These are phyloP conservation scores for Dicaeum eximium DNA, from an alignment of 2,113 vertebrate species.

Conservation along the genomic window DNA sequence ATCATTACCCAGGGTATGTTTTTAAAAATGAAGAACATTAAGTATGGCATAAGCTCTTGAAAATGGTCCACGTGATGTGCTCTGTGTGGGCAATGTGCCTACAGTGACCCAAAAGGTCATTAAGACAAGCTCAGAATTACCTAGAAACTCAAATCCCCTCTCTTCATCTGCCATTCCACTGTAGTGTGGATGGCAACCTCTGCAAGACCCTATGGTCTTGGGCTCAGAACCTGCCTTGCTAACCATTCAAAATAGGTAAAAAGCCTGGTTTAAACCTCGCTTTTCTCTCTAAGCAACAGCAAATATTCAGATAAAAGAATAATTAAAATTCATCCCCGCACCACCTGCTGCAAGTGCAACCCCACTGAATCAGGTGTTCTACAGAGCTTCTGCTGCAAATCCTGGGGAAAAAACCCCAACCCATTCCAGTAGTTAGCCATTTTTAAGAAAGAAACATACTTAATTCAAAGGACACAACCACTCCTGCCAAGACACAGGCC, in stretches of 20 bases:
- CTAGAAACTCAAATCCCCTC: not conserved
- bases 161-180: not conserved
- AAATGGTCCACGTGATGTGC: not conserved
- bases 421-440: not conserved
- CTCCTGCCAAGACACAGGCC: not conserved
- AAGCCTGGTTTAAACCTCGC: not conserved
- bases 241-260: not conserved
- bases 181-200: not conserved
- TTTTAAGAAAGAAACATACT: not conserved
- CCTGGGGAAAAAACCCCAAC: not conserved
- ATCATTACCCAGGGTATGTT: not conserved
- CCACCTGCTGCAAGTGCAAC: not conserved
- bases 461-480: not conserved
- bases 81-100: not conserved
- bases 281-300: not conserved
- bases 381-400: not conserved
- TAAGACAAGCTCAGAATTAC: not conserved
- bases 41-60: not conserved
- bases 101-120: not conserved
- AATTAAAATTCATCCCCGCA: not conserved
- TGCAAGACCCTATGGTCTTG: rapidly evolving
- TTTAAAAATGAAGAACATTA: not conserved
- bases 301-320: not conserved
- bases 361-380: not conserved
- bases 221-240: not conserved